Evolutionary conservation across 2,113 vertebrate species (phyloP).

Genomic region (Phalacrocorax pelagicus): DNA sequence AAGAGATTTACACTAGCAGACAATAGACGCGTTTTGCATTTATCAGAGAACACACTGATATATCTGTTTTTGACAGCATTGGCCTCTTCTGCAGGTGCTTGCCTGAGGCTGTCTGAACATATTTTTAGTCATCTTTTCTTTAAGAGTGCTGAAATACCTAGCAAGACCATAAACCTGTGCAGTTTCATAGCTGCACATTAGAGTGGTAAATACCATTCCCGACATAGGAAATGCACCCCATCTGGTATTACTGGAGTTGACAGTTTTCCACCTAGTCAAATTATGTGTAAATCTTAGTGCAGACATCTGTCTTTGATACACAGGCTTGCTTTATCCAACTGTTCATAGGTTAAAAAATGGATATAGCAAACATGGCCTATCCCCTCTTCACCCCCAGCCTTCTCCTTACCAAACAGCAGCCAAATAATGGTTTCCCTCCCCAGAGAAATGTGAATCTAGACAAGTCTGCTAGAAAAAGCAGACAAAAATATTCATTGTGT

Average conservation of each 20-base stretch:
- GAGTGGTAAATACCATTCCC: neutral
- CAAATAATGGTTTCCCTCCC: neutral
- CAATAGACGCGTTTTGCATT: neutral
- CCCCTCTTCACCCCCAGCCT: neutral
- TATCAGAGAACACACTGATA: neutral
- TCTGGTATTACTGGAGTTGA: neutral
- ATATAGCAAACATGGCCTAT: neutral
- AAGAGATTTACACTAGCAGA: neutral
- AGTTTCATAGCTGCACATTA: neutral
- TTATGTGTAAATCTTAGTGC: neutral
- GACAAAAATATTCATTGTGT: neutral
- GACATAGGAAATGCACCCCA: neutral
- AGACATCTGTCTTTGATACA: neutral
- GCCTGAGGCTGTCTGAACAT: slow-evolving; percentile 6
- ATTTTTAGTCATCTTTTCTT: neutral
- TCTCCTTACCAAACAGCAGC: neutral
- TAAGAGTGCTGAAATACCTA: neutral
- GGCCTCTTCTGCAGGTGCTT: slow-evolving; percentile 34
- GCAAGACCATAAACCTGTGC: neutral
- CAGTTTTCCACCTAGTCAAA: neutral
- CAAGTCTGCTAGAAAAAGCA: neutral
- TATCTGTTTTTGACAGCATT: slow-evolving; percentile 3
- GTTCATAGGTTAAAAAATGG: neutral
- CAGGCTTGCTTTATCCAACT: neutral
- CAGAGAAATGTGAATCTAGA: neutral